A percentile compares a stretch with the other conserved stretches of the same genome.
phyloP scores from a whole-genome alignment of 2,797 vertebrate genomes.

The Lemur catta region DNA sequence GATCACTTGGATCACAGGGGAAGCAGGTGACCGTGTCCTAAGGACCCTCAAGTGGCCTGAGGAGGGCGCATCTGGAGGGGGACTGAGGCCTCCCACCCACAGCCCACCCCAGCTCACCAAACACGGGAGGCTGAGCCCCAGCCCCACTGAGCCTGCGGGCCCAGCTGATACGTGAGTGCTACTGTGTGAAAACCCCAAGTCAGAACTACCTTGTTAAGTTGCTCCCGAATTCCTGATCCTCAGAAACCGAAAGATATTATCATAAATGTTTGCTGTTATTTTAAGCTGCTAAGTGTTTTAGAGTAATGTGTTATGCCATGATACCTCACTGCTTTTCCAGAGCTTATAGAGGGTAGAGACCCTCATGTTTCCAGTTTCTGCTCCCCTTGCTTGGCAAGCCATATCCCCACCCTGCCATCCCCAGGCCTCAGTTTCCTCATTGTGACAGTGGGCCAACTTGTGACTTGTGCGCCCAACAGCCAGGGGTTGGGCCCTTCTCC shows the following conservation, averaged over 20 bases:
- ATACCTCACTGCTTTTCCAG: neutral
- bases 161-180: rapidly evolving
- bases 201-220: neutral
- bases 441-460: neutral
- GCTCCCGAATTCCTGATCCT: neutral
- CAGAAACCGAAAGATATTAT: neutral
- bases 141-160: neutral
- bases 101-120: neutral
- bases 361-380: neutral
- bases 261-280: neutral
- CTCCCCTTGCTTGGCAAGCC: rapidly evolving
- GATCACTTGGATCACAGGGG: neutral
- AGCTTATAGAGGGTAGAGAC: neutral
- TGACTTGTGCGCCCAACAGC: rapidly evolving
- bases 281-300: neutral
- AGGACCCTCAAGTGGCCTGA: neutral
- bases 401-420: too few relatives aligned
- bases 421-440: neutral
- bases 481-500: neutral
- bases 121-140: neutral
- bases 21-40: neutral
- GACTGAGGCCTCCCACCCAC: neutral
- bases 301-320: too few relatives aligned
- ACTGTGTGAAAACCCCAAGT: rapidly evolving
- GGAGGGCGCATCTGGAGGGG: neutral